A percentile compares a stretch with the other conserved stretches of the same genome.
These are phyloP conservation scores for Drosophila aldrichi DNA, from an alignment of 2,888 invertebrate genomes.

Conservation along the genomic window DNA sequence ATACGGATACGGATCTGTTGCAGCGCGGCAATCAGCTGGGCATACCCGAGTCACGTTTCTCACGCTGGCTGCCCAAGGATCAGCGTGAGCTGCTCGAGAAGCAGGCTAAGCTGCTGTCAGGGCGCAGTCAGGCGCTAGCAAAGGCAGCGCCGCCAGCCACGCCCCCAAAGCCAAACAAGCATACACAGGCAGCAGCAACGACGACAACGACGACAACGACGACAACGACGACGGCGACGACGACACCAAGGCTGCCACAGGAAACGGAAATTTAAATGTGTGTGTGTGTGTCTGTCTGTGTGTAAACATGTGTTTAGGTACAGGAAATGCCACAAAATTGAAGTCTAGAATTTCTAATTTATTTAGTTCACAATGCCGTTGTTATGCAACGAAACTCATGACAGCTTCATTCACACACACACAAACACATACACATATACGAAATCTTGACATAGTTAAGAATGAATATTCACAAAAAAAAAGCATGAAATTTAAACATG, in stretches of 20 bases:
- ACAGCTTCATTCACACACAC: conserved; percentile 36
- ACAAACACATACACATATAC: conserved; percentile 6
- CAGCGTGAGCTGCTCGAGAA: conserved; percentile 84
- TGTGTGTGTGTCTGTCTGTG: conserved; percentile 12
- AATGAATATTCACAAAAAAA: conserved; percentile 4
- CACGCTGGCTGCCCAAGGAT: conserved; percentile 85
- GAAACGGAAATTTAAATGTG: conserved; percentile 83
- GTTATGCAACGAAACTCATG: conserved; percentile 50
- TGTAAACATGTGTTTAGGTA: conserved; percentile 27
- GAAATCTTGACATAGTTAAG: conserved; percentile 19
- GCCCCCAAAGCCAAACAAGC: conserved; percentile 26
- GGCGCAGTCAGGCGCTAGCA: conserved; percentile 53
- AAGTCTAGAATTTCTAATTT: conserved; percentile 11
- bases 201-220: neutral
- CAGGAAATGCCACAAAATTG: conserved; percentile 36
- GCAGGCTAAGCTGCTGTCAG: conserved; percentile 83
- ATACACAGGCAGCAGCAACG: conserved; percentile 13
- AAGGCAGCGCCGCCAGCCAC: conserved; percentile 33
- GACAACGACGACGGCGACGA: conserved; percentile 17
- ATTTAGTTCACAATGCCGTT: conserved; percentile 15
- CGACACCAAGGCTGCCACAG: conserved; percentile 71
- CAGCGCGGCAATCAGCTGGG: conserved; percentile 83
- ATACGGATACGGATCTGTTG: conserved; percentile 71
- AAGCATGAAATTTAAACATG: conserved; percentile 57
- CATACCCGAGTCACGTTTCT: conserved; percentile 84